Evolutionary conservation across 92 coral and sea anemone species (phyloP).

Genomic region (Parazoanthus atlanticus): DNA sequence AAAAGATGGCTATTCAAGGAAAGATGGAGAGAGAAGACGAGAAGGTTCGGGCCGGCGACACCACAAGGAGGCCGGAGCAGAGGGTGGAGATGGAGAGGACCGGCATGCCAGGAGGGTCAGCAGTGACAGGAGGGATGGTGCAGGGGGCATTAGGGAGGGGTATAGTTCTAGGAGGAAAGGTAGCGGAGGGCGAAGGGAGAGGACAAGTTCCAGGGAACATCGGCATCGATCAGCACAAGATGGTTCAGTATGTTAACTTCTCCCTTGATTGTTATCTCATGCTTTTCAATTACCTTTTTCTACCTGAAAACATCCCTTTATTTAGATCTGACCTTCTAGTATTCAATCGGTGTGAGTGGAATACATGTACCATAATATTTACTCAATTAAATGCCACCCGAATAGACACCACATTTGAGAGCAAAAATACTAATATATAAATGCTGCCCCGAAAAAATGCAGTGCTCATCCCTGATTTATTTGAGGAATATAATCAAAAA

Average conservation of each 20-base stretch:
- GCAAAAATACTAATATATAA: too few species aligned
- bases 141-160: slow-evolving; percentile 54
- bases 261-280: neutral
- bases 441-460: too few species aligned
- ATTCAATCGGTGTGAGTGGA: too few species aligned
- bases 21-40: slow-evolving; percentile 51
- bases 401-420: too few species aligned
- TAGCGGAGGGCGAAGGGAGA: slow-evolving; percentile 60
- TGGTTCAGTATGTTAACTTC: slow-evolving; percentile 11
- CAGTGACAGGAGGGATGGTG: slow-evolving; percentile 55
- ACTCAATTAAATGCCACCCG: too few species aligned
- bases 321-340: too few species aligned
- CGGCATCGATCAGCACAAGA: slow-evolving; percentile 32
- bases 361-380: too few species aligned
- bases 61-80: slow-evolving; percentile 29
- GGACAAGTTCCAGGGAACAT: slow-evolving; percentile 66
- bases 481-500: too few species aligned
- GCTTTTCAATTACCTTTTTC: neutral
- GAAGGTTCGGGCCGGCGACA: slow-evolving; percentile 40
- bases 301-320: too few species aligned
- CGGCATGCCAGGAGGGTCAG: slow-evolving; percentile 64
- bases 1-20: slow-evolving; percentile 62
- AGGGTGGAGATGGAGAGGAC: slow-evolving; percentile 22
- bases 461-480: too few species aligned
- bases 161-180: slow-evolving; percentile 36